A percentile compares a stretch with the other conserved stretches of the same genome.
Evolutionary conservation across 2,888 invertebrate genomes (phyloP).

Genomic region (Eristalinus aeneus): DNA sequence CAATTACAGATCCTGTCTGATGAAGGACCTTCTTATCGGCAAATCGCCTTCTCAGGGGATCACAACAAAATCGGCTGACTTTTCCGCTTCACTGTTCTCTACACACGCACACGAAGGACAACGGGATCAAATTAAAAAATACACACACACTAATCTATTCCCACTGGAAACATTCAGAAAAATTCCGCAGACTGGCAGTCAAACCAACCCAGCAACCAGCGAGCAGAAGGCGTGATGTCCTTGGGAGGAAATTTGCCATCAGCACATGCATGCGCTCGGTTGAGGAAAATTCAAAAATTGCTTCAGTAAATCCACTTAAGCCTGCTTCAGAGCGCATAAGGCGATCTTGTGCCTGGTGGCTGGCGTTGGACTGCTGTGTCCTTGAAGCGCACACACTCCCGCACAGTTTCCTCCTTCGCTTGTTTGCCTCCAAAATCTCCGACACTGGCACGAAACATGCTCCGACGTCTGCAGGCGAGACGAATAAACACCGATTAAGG

Average conservation of each 20-base stretch:
- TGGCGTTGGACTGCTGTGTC: slow-evolving; percentile 21
- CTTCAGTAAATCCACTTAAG: slow-evolving; percentile 23
- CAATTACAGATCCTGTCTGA: slow-evolving; percentile 1
- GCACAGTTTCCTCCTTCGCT: slow-evolving; percentile 16
- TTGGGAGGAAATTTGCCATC: slow-evolving; percentile 26
- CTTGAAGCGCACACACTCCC: slow-evolving; percentile 18
- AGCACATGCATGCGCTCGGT: slow-evolving; percentile 19
- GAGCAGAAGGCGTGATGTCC: not conserved
- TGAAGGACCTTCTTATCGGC: not conserved
- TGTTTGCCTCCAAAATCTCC: slow-evolving; percentile 37
- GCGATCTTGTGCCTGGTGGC: not conserved
- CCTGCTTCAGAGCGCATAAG: not conserved
- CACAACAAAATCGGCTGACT: not conserved
- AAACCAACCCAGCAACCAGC: not conserved
- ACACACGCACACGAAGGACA: not conserved
- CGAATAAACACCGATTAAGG: slow-evolving; percentile 43
- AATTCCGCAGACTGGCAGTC: not conserved
- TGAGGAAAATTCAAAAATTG: slow-evolving; percentile 16
- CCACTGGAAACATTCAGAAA: slow-evolving; percentile 3
- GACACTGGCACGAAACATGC: slow-evolving; percentile 28
- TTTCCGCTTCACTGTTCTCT: slow-evolving; percentile 13
- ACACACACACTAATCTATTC: too few species aligned
- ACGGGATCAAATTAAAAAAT: slow-evolving; percentile 11
- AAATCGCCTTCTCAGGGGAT: not conserved
- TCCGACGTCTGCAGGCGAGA: slow-evolving; percentile 38